These are phyloP conservation scores for Microvelia longipes DNA, from an alignment of 1,140 invertebrate species.

Conservation along the genomic window DNA sequence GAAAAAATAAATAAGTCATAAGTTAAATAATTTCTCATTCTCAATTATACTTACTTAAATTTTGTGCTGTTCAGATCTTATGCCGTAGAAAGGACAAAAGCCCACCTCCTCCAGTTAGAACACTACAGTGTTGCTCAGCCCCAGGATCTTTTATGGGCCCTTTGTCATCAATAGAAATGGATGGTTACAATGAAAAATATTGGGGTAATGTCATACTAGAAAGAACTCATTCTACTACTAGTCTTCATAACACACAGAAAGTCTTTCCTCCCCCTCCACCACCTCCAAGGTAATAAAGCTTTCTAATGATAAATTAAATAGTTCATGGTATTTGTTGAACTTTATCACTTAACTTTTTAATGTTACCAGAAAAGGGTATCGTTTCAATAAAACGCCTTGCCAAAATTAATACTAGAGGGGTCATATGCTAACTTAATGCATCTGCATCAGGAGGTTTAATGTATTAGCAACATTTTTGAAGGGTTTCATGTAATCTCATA, in stretches of 20 bases:
- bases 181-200: slow-evolving; percentile 55
- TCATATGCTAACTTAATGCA: too few relatives aligned
- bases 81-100: slow-evolving; percentile 15
- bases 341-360: too few relatives aligned
- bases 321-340: too few relatives aligned
- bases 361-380: too few relatives aligned
- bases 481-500: too few relatives aligned
- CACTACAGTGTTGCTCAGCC: slow-evolving; percentile 7
- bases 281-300: slow-evolving; percentile 9
- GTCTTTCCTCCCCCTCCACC: slow-evolving; percentile 22
- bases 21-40: not conserved
- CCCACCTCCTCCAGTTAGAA: not conserved
- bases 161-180: slow-evolving; percentile 36
- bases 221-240: slow-evolving; percentile 48
- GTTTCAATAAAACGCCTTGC: too few relatives aligned
- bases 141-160: slow-evolving; percentile 5
- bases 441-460: too few relatives aligned
- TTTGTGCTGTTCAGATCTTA: slow-evolving; percentile 8
- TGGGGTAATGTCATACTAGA: slow-evolving; percentile 55
- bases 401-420: too few relatives aligned
- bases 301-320: too few relatives aligned
- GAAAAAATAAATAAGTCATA: too few relatives aligned
- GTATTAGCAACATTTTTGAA: too few relatives aligned
- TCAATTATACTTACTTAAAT: not conserved
- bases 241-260: slow-evolving; percentile 46